Evolutionary conservation across 2,113 vertebrate species (phyloP).

Genomic region (Motacilla tschutschensis): DNA sequence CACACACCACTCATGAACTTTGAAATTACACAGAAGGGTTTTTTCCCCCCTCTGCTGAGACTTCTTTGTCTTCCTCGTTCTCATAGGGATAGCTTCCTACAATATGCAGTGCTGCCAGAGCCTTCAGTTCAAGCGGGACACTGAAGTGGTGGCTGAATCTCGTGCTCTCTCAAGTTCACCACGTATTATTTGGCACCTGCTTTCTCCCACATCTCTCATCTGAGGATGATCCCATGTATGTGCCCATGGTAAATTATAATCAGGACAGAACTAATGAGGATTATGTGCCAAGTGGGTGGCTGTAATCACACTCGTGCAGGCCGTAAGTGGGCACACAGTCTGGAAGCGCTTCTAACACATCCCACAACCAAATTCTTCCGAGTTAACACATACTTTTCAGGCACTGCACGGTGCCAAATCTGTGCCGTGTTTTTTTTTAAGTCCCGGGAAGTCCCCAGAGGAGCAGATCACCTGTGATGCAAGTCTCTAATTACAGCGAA

Average conservation of each 20-base stretch:
- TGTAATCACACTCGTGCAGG: neutral
- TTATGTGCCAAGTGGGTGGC: neutral
- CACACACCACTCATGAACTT: neutral
- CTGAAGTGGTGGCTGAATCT: neutral
- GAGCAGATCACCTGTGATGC: neutral
- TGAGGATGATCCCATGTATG: neutral
- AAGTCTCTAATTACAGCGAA: neutral
- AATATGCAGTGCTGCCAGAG: neutral
- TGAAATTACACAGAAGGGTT: neutral
- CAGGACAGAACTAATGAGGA: neutral
- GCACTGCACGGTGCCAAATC: neutral
- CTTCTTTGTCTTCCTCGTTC: neutral
- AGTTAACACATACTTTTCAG: neutral
- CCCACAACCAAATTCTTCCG: neutral
- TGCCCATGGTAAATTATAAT: neutral
- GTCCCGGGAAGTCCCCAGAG: neutral
- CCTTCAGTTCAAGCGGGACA: neutral
- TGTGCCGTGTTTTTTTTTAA: neutral
- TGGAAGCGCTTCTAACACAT: neutral
- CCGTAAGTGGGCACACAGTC: neutral
- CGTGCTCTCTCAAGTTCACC: neutral
- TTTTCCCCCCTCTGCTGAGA: neutral
- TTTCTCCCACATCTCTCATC: neutral
- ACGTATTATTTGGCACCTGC: neutral
- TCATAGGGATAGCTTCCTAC: neutral